Evolutionary conservation across 2,113 vertebrate genomes (phyloP), one percentile per base, ranked within the genome.

Genomic region (Cephalopholis sonnerati): DNA sequence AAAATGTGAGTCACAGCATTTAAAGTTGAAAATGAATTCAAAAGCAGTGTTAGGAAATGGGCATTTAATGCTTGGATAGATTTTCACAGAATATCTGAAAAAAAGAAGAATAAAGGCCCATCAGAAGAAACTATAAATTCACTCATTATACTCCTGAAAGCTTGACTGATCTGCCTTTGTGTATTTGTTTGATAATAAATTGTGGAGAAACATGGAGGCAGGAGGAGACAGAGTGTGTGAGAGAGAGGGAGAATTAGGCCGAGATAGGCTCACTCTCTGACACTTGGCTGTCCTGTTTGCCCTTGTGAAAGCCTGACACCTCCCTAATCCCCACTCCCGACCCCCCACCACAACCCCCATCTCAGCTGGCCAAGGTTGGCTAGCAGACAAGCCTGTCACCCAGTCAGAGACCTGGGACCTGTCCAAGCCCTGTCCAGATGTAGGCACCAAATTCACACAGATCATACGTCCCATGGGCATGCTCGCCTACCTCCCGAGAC

Each of bases 371-470:
- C 87, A 86, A 83, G 67, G 67, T 66, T 92, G 92, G 87, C 88
- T 76, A 67, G 64, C 78, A 86, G 84, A 90, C 88, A 81, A 70
- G 79, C 70, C 88, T 91, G 91, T 87, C 91, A 89, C 72, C 82
- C 87, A 78, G 75, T 67, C 82, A 70, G 55, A 74, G 78, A 87
- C 76, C 83, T 93, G 89, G 89, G 88, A 71, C 82, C 62, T 44
- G 57, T 92, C 90, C 92, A 93, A 86, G 79, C 71, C 75, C 32
- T 36, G 82, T 82, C 89, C 89, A 93, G 92, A 93, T 91, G 93
- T 76, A 82, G 29, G 79, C 72, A 83, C 73, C 80, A 82, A 85
- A 87, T 80, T 62, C 41, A 51, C 72, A 70, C 48, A 69, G 44
- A 74, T 58, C 54, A 70, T 67, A 16, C 32, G 29, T 77, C 76